These are phyloP conservation scores for Stramonita haemastoma DNA, from an alignment of 2,888 invertebrate species.

Conservation along the genomic window DNA sequence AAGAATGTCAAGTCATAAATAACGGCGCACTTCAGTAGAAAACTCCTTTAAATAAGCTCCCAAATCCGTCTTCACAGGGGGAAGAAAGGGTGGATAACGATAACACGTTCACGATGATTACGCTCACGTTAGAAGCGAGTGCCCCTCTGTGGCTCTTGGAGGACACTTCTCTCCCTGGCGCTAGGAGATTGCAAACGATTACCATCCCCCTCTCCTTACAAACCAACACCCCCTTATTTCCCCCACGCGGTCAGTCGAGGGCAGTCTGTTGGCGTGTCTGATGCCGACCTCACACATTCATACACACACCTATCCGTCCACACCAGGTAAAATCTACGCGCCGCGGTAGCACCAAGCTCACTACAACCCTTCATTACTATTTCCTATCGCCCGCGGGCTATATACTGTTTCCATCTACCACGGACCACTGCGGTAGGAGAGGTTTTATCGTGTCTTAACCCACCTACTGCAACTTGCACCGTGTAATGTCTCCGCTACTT, in stretches of 20 bases:
- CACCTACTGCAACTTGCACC: neutral
- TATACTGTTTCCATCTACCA: no score
- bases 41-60: neutral
- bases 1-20: conserved; percentile 9
- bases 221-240: neutral
- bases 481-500: neutral
- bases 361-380: no score
- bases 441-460: no score
- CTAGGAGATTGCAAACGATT: neutral
- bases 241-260: neutral
- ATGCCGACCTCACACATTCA: neutral
- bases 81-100: neutral
- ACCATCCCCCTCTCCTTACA: no score
- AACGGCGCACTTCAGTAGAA: neutral
- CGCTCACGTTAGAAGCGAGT: neutral
- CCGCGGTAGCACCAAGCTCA: no score
- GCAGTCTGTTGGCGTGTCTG: neutral
- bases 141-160: neutral
- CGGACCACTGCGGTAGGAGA: no score
- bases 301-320: neutral
- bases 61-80: neutral
- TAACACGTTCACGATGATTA: neutral
- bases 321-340: neutral
- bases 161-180: neutral
- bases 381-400: no score